Evolutionary conservation across 2,888 invertebrate species (phyloP), one percentile per base, ranked within the genome.

Genomic region (Ypsolopha scabrella): DNA sequence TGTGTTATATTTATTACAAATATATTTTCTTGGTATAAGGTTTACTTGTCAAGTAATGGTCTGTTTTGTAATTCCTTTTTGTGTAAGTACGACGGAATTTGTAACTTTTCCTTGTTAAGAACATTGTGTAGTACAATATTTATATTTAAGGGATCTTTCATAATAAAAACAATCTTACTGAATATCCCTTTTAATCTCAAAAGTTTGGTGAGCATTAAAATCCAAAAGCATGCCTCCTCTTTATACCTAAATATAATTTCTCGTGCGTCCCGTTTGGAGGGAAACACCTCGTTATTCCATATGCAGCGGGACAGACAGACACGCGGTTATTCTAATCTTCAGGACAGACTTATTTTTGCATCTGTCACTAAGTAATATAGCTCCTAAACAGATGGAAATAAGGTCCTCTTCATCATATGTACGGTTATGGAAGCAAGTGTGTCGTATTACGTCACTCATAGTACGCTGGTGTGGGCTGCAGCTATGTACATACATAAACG

Each of bases 221-320:
- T 24, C 2, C 2, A 24, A 24, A 4, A 24, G 4, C 2, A 24
- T 3, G 2, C 4, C 24, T 2, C 4, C 24, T 24, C 24, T 24
- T 24, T 24, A 24, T 24, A 24, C 24, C 24, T 10, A 38, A 14
- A 13, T 8, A 34, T 46, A 9, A 10, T 4, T 53, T 50, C 51
- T 47, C 55, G 34, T 43, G 51, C 46, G 43, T 14, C 43, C 43
- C 13, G 24, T 43, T 10, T n/a, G 38, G 47, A 47, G 55, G 53
- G 55, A 53, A 55, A 51, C 51, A 8, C 41, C 48, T 54, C 45
- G 52, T 56, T 54, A 56, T 54, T 51, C 50, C 52, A 52, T 48
- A n/a, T 41, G 37, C 24, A 24, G 44, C 33, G 37, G 39, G 36
- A 49, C 24, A 43, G 43, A 43, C 6, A 11, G 41, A 24, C 43